These are phyloP conservation scores for Narcine bancroftii DNA, from an alignment of 2,113 vertebrate genomes.

Conservation along the genomic window DNA sequence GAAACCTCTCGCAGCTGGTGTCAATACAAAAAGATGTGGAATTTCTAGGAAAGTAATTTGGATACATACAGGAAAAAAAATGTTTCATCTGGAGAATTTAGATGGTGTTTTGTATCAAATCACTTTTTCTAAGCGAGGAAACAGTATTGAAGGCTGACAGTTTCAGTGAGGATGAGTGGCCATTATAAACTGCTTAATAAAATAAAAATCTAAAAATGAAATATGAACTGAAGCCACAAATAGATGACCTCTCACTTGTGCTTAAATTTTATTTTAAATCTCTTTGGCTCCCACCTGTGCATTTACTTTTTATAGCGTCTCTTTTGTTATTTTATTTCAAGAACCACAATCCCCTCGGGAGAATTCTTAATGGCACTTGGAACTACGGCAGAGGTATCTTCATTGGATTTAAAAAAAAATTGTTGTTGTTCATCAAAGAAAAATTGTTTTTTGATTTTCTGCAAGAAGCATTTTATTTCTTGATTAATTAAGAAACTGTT, in stretches of 20 bases:
- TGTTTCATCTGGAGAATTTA: neutral
- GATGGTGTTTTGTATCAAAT: neutral
- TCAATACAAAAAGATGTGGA: neutral
- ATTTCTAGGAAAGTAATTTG: neutral
- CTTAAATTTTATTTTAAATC: constrained; percentile 17
- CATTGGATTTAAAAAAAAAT: neutral
- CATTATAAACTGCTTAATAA: neutral
- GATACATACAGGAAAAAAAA: neutral
- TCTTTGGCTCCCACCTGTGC: neutral
- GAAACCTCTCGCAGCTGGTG: neutral
- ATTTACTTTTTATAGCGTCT: neutral
- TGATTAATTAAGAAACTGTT: neutral
- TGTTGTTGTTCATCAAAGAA: neutral
- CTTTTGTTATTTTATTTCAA: neutral
- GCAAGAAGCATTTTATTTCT: neutral
- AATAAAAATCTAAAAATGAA: neutral
- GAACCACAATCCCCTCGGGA: neutral
- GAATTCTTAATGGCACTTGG: neutral
- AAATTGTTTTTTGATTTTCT: neutral
- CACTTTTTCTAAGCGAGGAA: neutral
- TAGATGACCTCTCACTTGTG: neutral
- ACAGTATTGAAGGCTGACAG: neutral
- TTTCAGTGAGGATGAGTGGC: too few relatives aligned
- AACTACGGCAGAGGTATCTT: neutral
- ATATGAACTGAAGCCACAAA: neutral